Base-by-base conservation (phyloP, 2,888 invertebrate genomes). In the Cyclophora albipunctata region DNA sequence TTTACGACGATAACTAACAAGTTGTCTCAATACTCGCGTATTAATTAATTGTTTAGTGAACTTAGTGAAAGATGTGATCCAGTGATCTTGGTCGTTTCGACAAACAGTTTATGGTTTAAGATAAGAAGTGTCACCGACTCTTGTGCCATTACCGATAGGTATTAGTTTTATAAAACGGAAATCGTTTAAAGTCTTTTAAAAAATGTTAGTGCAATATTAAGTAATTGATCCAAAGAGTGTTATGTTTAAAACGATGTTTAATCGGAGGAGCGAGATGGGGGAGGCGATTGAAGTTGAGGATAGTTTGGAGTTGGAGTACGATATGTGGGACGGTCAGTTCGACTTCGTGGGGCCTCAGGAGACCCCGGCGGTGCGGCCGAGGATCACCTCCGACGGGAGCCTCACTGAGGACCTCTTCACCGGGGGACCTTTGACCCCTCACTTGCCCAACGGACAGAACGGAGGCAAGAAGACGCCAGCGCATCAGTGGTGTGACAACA, bases 321-420 rank as follows among this genome's bases (percentile, higher is more conserved):
- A 96, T 74, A 93, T 95, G 92, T 96, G 95, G 95, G 94, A 95
- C 77, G 95, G 95, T 53, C 95, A 95, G 84, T 96, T 96, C 71
- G 94, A 95, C 83, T 95, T 95, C 81, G 91, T 95, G 64, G 95
- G 95, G 44, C 90, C 91, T 5, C 89, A 89, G 64, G 85, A 78
- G 3, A 75, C 82, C 2, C 73, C 81, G 2, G 78, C 79, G 7
- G 63, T 71, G 34, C 72, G 86, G 42, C 68, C 66, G 7, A 75
- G 89, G 48, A 78, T 85, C 53, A 80, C 78, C 42, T 86, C 88
- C 3, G 83, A 85, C 58, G 64, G 68, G 20, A 87, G 88, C 57
- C 69, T 88, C 51, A 79, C 82, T 1, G 89, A 89, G 63, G 89
- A 89, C 66, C 72, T 89, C 43, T 89, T 89, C 65, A 84, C 86